Evolutionary conservation across 2,113 vertebrate genomes (phyloP).

Genomic region (Scolopax mira): DNA sequence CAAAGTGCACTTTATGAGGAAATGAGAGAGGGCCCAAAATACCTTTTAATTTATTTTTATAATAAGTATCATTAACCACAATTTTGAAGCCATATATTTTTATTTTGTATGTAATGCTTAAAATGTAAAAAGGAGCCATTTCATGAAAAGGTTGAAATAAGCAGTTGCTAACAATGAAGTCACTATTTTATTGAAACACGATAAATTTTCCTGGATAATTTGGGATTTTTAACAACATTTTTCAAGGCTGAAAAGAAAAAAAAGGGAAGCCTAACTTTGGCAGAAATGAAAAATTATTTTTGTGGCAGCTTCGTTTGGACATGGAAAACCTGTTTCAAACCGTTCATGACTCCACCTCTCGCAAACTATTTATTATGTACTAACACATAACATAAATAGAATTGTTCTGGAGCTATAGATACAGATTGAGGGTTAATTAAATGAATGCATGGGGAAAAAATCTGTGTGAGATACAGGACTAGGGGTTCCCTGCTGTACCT

Average conservation of each 20-base stretch:
- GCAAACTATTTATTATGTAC: conserved; percentile 70
- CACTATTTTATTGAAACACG: conserved; percentile 77
- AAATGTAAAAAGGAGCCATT: conserved; percentile 60
- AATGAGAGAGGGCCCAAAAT: conserved; percentile 56
- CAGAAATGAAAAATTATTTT: conserved; percentile 73
- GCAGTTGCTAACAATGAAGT: conserved; percentile 73
- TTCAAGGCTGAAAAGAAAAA: conserved; percentile 53
- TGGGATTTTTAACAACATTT: conserved; percentile 70
- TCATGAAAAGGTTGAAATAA: conserved; percentile 62
- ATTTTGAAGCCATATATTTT: conserved; percentile 66
- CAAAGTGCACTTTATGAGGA: conserved; percentile 32
- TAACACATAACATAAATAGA: conserved; percentile 64
- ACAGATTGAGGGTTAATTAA: conserved; percentile 65
- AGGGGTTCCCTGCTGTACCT: conserved; percentile 62
- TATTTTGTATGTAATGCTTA: conserved; percentile 63
- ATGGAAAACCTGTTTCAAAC: conserved; percentile 72
- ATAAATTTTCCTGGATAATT: conserved; percentile 74
- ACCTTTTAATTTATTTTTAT: conserved; percentile 74
- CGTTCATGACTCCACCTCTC: conserved; percentile 63
- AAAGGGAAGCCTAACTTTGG: conserved; percentile 56
- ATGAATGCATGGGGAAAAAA: not conserved
- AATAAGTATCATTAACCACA: conserved; percentile 67
- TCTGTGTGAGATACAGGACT: conserved; percentile 32
- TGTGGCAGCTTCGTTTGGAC: conserved; percentile 69
- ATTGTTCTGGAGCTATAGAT: conserved; percentile 66